Conservation (phyloP, 2,888 invertebrate genomes). For the Stratiomys singularior region DNA sequence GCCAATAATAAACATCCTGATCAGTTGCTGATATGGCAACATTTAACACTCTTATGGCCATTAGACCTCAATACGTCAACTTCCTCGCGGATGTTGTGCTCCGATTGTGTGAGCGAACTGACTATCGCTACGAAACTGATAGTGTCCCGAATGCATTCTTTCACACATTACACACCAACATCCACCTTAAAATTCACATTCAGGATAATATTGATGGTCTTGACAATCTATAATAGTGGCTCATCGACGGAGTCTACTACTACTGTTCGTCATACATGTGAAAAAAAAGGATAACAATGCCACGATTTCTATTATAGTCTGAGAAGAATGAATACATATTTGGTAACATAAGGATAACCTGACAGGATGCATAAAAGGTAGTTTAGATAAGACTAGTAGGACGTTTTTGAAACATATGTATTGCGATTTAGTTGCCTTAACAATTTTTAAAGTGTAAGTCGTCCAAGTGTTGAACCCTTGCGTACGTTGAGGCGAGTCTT, state of each 20-base stretch:
- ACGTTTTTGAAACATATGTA: not conserved
- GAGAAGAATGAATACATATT: slow-evolving; percentile 17
- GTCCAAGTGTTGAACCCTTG: not conserved
- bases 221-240: not conserved
- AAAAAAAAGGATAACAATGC: slow-evolving; percentile 23
- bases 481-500: no score
- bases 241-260: not conserved
- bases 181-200: not conserved
- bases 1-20: no score
- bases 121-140: not conserved
- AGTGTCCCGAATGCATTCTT: not conserved
- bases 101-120: not conserved
- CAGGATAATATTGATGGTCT: slow-evolving; percentile 5
- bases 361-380: slow-evolving; percentile 39
- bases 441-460: slow-evolving; percentile 1
- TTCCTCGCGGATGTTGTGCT: not conserved
- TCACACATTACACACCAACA: not conserved
- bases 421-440: not conserved
- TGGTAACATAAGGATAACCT: slow-evolving; percentile 38
- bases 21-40: no score
- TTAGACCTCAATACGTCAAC: not conserved
- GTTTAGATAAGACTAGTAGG: slow-evolving; percentile 20
- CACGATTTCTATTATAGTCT: slow-evolving; percentile 30
- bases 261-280: not conserved
- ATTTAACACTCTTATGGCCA: not conserved